Conservation (phyloP, 1,140 invertebrate species). For the Heliconius congener region DNA sequence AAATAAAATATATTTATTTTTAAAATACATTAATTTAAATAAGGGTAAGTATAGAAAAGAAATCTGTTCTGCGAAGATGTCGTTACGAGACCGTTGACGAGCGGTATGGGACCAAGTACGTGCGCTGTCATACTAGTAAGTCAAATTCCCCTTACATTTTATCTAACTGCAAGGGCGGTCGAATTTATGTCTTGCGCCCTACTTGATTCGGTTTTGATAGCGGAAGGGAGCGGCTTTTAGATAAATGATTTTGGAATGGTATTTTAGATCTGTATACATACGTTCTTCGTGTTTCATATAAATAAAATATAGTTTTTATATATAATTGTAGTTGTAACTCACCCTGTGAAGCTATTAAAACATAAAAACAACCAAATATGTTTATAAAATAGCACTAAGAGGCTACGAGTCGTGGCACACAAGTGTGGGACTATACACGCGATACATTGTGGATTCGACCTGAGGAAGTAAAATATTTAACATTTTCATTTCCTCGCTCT, state of each 20-base stretch:
- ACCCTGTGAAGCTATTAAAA: not conserved
- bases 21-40: not conserved
- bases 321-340: not conserved
- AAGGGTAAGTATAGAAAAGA: not conserved
- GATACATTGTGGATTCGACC: no score
- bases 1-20: not conserved
- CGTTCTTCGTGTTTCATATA: not conserved
- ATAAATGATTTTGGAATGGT: slow-evolving; percentile 75
- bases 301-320: not conserved
- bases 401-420: no score
- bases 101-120: slow-evolving; percentile 38
- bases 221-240: slow-evolving; percentile 72
- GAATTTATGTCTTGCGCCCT: slow-evolving; percentile 73
- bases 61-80: slow-evolving; percentile 51
- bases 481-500: no score
- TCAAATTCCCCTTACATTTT: slow-evolving; percentile 77
- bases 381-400: no score
- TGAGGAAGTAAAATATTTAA: no score
- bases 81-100: slow-evolving; percentile 55
- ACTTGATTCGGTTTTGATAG: slow-evolving; percentile 80
- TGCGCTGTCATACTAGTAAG: slow-evolving; percentile 67
- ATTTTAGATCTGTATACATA: slow-evolving; percentile 46
- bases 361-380: not conserved
- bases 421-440: no score
- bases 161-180: slow-evolving; percentile 75